Base-by-base conservation (phyloP, 1,140 invertebrate species). In the Bombus superbus region DNA sequence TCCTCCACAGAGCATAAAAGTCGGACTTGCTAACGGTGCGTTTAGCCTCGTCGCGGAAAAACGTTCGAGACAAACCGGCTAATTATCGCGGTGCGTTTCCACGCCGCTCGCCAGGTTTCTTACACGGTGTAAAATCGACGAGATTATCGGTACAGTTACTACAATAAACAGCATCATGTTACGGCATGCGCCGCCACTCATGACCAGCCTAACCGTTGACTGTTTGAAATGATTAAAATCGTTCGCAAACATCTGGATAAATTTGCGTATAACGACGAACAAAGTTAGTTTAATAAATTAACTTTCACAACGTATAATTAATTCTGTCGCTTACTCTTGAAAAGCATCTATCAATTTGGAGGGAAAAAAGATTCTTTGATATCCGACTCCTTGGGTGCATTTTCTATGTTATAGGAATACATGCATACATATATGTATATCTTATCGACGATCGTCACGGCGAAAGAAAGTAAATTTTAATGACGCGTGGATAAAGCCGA, bases 131-230 rank as follows among this genome's bases (percentile, higher is more conserved):
- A 85, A 85, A 85, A 79, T 72, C 32, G 42, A 38, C 53, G 25
- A 59, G 83, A 85, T 80, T 80, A 85, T 80, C n/a, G 77, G 76
- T 62, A 72, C 28, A 62, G 83, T 89, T 78, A 86, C 68, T 79
- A 53, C 81, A 44, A 71, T 47, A 47, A 62, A 69, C 15, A 53
- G 9, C 75, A 22, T 59, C 74, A n/a, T 35, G 32, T 74, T n/a
- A 66, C 68, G 59, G 18, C n/a, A 38, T 11, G 38, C 22, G 22
- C 10, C 35, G 42, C 32, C 66, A 81, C 28, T 40, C 59, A 81
- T 53, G n/a, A 42, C 2, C 25, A 28, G 40, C 13, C 28, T 40
- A 71, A 0, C 4, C 40, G 28, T 4, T 42, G 2, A 28, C 25
- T 22, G 2, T 25, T 4, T 18, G 28, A 1, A 28, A 66, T 22